Evolutionary conservation across 2,113 vertebrate genomes (phyloP), one percentile per base, ranked within the genome.

Genomic region (Sinocyclocheilus grahami): DNA sequence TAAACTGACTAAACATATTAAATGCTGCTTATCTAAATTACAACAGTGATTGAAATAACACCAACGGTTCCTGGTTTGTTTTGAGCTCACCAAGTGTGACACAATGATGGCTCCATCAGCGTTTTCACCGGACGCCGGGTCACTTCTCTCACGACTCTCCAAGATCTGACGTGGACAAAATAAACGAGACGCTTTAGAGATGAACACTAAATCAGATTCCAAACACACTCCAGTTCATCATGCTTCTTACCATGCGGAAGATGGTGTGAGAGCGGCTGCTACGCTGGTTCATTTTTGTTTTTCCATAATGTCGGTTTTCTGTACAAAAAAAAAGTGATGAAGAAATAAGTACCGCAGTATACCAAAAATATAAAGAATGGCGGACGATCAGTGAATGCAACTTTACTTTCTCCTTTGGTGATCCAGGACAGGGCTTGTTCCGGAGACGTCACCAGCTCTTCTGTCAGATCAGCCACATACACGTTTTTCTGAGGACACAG

Each of bases 181-280:
- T 24, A 81, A 5, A 63, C 5, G 3, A 74, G 12, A 63, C 2
- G 0, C 30, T 2, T 14, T 0, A 30, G 6, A 67, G 22, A n/a
- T n/a, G 8, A 65, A 16, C 7, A 1, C 12, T 39, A 77, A 24
- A 33, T 63, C 13, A 78, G n/a, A 30, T 2, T 0, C 0, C 20
- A 71, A 60, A 67, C n/a, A 74, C 6, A 46, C 9, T 4, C 0
- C 9, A 46, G 42, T 51, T 51, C 5, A 72, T 10, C 1, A 16
- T 78, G 90, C 24, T 12, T 82, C 95, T 85, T 93, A 98, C 98
- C 98, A 99, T 99, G 89, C 97, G 95, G 90, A 99, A 99, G 88
- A 99, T 99, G 0, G 98, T 96, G 91, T 99, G 98, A 0, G 98
- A 99, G 46, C 97, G 97, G 85, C 97, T 99, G 92, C 98, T 99